Conservation (phyloP, 2,113 vertebrate species). For the Labeo rohita region DNA sequence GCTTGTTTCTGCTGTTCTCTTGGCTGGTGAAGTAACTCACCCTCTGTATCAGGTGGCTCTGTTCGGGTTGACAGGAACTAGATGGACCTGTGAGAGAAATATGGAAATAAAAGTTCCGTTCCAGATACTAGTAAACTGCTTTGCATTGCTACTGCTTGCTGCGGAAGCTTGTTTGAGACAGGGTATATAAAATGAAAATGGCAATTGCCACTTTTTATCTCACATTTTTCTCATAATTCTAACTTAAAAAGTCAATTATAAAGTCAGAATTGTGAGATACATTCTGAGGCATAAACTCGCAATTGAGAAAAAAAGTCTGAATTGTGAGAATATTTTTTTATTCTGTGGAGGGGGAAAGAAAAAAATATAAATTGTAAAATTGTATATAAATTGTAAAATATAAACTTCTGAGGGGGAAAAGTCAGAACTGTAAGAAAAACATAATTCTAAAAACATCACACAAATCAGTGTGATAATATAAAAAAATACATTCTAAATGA, state of each 20-base stretch:
- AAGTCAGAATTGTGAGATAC: background rate
- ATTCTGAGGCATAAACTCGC: background rate
- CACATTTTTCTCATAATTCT: background rate
- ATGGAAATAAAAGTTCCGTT: constrained; percentile 3
- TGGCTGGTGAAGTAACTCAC: background rate
- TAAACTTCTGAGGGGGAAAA: too few relatives aligned
- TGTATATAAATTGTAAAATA: too few relatives aligned
- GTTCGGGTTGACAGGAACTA: constrained; percentile 33
- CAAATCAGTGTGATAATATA: too few relatives aligned
- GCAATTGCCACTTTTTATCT: background rate
- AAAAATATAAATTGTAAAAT: too few relatives aligned
- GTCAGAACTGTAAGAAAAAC: too few relatives aligned
- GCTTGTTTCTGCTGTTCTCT: constrained; percentile 11
- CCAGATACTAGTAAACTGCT: background rate
- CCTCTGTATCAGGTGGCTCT: constrained; percentile 23
- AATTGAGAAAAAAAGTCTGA: too few relatives aligned
- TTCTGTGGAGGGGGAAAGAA: too few relatives aligned
- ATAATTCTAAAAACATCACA: too few relatives aligned
- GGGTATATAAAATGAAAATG: background rate
- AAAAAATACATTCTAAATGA: too few relatives aligned
- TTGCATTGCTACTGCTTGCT: background rate
- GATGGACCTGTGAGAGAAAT: constrained; percentile 26
- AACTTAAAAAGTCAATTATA: background rate
- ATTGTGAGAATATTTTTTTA: too few relatives aligned
- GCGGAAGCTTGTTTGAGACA: background rate